Base-by-base conservation (phyloP, 1,140 invertebrate species). In the Hypothenemus hampei region DNA sequence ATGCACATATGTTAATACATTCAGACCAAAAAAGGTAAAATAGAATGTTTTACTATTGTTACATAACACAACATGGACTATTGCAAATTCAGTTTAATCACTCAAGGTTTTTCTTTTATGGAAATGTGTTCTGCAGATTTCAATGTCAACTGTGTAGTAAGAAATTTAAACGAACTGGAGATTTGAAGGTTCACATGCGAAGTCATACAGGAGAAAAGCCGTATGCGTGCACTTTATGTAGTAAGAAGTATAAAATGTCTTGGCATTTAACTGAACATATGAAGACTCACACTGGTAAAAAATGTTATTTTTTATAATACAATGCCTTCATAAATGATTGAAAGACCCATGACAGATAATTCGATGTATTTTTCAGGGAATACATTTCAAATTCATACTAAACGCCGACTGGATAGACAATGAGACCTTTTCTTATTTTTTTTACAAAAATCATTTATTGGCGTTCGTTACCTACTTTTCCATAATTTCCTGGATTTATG, bases 231-330 rank as follows among this genome's bases (percentile, higher is more conserved):
- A 78, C 78, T 22, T 72, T 81, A n/a, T 82, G 80, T 35, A 62
- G 67, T 0, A 76, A 76, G 49, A 65, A 60, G 68, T 77, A 63
- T 58, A 77, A 85, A 63, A 84, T 87, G 54, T 79, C 81, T 33
- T 89, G 88, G 29, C 85, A 91, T 62, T 81, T 93, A 72, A 89
- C 84, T 31, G 79, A 89, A 13, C 93, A 95, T 65, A 82, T 91
- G 78, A 82, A 83, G 40, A 86, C 84, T 11, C 87, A 91, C 62
- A 73, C 75, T 1, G 77, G 81, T 24, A 71, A 73, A 49, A 36
- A 10, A 31, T 2, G n/a, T n/a, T n/a, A n/a, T n/a, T n/a, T n/a
- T n/a, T n/a, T n/a, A n/a, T n/a, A n/a, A n/a, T n/a, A n/a, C n/a
- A n/a, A n/a, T n/a, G n/a, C n/a, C n/a, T n/a, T n/a, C n/a, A n/a